Evolutionary conservation across 2,888 invertebrate species (phyloP), one percentile per base, ranked within the genome.

Genomic region (Sthenelais limicola): DNA sequence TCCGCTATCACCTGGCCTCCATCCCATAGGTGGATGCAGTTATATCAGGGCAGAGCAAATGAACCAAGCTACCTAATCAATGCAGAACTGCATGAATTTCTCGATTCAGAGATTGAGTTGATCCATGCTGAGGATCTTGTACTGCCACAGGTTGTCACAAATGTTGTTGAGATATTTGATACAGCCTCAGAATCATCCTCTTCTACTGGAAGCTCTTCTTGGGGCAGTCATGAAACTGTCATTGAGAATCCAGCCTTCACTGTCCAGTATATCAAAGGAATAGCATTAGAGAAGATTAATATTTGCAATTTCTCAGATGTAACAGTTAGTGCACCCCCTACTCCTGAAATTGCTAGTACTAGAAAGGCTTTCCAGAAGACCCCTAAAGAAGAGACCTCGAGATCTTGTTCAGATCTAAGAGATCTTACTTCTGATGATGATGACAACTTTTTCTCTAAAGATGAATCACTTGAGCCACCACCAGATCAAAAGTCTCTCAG

Each of bases 201-300:
- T 9, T 62, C 62, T 1, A 62, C 62, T 5, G 26, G 38, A 21
- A 35, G 35, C 15, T 56, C 56, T 12, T 56, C 30, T 12, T 62
- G 62, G 62, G 62, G 62, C 7, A 62, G 62, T 35, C 62, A 62
- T 15, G 62, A 62, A 5, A 62, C 62, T 21, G 62, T 62, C 3
- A 38, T 62, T 15, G 62, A 62, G 21, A 62, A 62, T 35, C 62
- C 62, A 38, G 35, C 62, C 21, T 62, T 62, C 26, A n/a, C 35
- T 15, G 62, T 62, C 2, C 62, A 62, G 35, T 62, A 62, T 32
- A 24, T 56, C 7, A 56, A 56, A 32, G 56, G 56, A 33, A 33
- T 56, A 30, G 56, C 28, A 9, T 38, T 62, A 24, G 3, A 62
- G 18, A 62, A 35, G 4, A 62, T 38, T 12, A 43, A 43, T 43